Evolutionary conservation across 2,113 vertebrate species (phyloP).

Genomic region (Engystomops pustulosus): DNA sequence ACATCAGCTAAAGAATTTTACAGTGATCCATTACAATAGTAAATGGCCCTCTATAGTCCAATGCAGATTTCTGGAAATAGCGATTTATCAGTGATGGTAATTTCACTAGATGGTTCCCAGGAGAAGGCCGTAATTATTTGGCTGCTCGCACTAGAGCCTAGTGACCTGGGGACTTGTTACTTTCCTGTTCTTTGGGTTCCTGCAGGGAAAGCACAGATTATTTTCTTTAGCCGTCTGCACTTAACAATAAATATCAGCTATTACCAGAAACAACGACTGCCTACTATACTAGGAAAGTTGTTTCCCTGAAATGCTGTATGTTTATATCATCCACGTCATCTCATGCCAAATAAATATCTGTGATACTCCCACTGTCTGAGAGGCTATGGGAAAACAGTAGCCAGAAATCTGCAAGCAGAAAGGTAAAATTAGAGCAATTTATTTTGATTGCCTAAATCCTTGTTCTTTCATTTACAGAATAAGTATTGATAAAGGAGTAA

Average conservation of each 20-base stretch:
- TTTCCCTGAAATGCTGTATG: not conserved
- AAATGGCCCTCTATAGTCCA: not conserved
- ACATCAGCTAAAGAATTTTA: not conserved
- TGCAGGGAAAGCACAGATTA: constrained; percentile 7
- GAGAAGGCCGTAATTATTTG: constrained; percentile 27
- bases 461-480: too few relatives aligned
- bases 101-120: constrained; percentile 21
- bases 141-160: not conserved
- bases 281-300: not conserved
- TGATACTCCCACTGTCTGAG: constrained; percentile 19
- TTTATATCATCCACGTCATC: not conserved
- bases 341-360: not conserved
- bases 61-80: not conserved
- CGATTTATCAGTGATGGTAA: constrained; percentile 28
- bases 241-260: constrained; percentile 29
- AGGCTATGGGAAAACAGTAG: not conserved
- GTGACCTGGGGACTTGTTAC: constrained; percentile 6
- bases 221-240: constrained; percentile 1
- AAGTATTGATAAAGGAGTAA: too few relatives aligned
- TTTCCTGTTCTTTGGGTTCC: constrained; percentile 7
- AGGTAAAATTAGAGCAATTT: too few relatives aligned
- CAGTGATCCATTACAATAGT: not conserved
- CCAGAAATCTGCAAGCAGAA: not conserved
- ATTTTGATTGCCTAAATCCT: too few relatives aligned
- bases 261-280: constrained; percentile 28